Evolutionary conservation across 2,888 invertebrate species (phyloP), one percentile per base, ranked within the genome.

Genomic region (Abscondita cerata): DNA sequence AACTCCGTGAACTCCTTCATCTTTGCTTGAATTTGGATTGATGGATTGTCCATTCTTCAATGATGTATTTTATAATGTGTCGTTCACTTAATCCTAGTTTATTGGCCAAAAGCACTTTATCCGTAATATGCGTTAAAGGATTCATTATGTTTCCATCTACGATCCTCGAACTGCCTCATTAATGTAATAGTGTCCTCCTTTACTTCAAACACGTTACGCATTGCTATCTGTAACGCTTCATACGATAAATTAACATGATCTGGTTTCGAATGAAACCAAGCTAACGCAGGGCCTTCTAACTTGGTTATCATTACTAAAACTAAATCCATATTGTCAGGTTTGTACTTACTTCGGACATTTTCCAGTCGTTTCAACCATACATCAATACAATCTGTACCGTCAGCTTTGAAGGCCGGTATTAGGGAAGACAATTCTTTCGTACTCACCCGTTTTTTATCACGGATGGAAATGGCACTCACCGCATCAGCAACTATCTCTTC

Each of bases 151-250:
- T n/a, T 36, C 36, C 36, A 36, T 13, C 12, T 36, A 4, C 36
- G 11, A n/a, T 11, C 3, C 12, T 36, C 36, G 12, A 36, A 36
- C 12, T 9, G 11, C n/a, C 11, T 36, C 36, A 36, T 36, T 13
- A 36, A 12, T 4, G 15, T 44, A n/a, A 44, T 15, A 8, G 44
- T 15, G 16, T 44, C 44, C 16, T 44, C 15, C 11, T 12, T 44
- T 15, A 44, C 44, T 18, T 18, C 44, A 15, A 44, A 44, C 16
- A 44, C n/a, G n/a, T n/a, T n/a, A n/a, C n/a, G n/a, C 12, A 44
- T n/a, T 44, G 8, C 12, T 44, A 15, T 4, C 16, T 44, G 12
- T n/a, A 44, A 44, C 5, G 12, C 5, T 18, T 44, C 19, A 18
- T 18, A 44, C 3, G 8, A 2, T 15, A 44, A 15, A 2, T 4